Percentiles rank a stretch among this genome's conserved stretches.
phyloP scores from a whole-genome alignment of 2,113 vertebrate species.

The Perognathus longimembris region DNA sequence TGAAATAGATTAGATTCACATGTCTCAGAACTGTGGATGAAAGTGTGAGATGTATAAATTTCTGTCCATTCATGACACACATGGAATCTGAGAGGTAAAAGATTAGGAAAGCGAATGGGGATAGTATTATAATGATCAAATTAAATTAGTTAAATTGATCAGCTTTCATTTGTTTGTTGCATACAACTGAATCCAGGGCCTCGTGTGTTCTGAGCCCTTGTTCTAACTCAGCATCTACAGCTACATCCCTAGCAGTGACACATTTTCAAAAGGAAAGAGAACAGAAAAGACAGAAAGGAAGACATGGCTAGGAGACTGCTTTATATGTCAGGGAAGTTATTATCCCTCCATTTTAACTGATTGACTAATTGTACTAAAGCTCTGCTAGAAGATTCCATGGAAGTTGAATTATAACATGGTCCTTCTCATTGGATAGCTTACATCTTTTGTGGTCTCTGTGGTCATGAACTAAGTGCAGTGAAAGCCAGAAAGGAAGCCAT shows the following conservation, averaged over 20 bases:
- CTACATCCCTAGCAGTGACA: background rate
- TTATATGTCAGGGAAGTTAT: background rate
- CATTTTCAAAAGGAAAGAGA: background rate
- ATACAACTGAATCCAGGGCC: background rate
- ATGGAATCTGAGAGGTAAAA: constrained; percentile 16
- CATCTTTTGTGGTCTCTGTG: background rate
- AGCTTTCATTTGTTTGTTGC: too few relatives aligned
- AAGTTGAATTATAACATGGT: background rate
- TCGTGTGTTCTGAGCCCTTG: background rate
- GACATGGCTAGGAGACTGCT: background rate
- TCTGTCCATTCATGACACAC: background rate
- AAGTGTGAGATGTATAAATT: background rate
- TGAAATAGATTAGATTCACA: background rate
- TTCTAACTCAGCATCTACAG: background rate
- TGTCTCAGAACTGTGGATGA: background rate
- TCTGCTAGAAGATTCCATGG: background rate
- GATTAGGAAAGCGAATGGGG: background rate
- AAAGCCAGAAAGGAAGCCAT: background rate
- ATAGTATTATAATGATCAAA: background rate
- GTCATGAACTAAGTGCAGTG: background rate
- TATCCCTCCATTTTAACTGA: background rate
- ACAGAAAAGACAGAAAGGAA: background rate
- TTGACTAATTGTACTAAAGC: background rate
- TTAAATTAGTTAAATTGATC: background rate
- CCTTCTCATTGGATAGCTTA: background rate